Percentiles rank a stretch among this genome's conserved stretches.
These are phyloP conservation scores for Luehdorfia chinensis DNA, from an alignment of 1,140 invertebrate genomes.

Conservation along the genomic window DNA sequence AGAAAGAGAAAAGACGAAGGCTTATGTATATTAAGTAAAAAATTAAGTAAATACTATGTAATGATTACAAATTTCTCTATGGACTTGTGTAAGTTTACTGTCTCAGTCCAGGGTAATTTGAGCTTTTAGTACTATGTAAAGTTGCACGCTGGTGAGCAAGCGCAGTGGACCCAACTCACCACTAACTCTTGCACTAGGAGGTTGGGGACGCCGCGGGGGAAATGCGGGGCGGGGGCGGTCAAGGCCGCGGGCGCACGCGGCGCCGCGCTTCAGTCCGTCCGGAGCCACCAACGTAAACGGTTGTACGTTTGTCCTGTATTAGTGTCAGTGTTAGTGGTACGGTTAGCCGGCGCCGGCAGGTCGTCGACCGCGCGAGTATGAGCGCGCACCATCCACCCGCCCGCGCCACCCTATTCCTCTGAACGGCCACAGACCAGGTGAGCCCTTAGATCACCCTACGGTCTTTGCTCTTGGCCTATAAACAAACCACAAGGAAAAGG, in stretches of 20 bases:
- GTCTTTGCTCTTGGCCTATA: not conserved
- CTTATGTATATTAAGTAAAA: too few species aligned
- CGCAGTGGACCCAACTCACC: too few species aligned
- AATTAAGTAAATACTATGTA: too few species aligned
- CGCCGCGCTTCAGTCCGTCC: conserved; percentile 40
- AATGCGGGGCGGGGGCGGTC: conserved; percentile 38
- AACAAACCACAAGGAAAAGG: too few species aligned
- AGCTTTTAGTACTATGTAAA: not conserved
- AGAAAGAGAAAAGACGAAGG: too few species aligned
- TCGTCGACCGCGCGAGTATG: conserved; percentile 65
- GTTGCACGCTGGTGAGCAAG: too few species aligned
- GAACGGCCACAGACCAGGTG: conserved; percentile 48
- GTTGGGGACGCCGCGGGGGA: conserved; percentile 13
- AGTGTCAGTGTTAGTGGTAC: conserved; percentile 50
- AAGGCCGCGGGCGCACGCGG: conserved; percentile 60
- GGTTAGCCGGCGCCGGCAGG: conserved; percentile 46
- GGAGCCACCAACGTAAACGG: conserved; percentile 22
- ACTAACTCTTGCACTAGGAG: too few species aligned
- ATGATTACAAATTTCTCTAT: too few species aligned
- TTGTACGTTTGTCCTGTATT: conserved; percentile 16
- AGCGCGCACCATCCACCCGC: conserved; percentile 39
- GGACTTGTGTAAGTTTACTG: too few species aligned
- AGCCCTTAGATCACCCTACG: conserved; percentile 23
- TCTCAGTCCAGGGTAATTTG: too few species aligned
- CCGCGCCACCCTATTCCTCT: conserved; percentile 30